These are phyloP conservation scores for Conchocele bisecta DNA, from an alignment of 2,888 invertebrate species.

Conservation along the genomic window DNA sequence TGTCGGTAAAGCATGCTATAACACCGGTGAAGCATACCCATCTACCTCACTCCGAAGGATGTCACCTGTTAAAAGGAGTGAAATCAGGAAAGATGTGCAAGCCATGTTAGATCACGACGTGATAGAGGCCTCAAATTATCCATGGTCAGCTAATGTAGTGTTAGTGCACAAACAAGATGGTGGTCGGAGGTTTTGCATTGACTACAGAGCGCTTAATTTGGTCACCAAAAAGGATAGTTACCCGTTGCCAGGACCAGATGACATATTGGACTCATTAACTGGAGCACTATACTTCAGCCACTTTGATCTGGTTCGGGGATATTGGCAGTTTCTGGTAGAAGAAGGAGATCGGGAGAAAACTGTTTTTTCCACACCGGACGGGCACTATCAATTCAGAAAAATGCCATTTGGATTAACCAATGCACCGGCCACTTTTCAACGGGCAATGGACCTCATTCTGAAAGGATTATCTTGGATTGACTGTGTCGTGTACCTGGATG, in stretches of 20 bases:
- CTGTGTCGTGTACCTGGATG: conserved; percentile 20
- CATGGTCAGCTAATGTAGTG: conserved; percentile 5
- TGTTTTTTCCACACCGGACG: conserved; percentile 9
- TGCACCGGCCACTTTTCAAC: conserved; percentile 15
- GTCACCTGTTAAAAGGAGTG: conserved; percentile 5
- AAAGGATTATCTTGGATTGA: conserved; percentile 7
- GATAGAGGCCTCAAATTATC: conserved; percentile 7
- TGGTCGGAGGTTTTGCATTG: neutral
- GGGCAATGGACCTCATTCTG: conserved; percentile 16
- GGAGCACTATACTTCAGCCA: conserved; percentile 1
- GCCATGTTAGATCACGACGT: conserved; percentile 14
- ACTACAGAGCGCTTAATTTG: conserved; percentile 1
- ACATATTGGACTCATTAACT: conserved; percentile 11
- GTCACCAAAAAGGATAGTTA: conserved; percentile 3
- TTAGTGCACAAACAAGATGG: conserved; percentile 18
- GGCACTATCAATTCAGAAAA: conserved; percentile 11
- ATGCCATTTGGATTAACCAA: conserved; percentile 11
- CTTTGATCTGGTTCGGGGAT: conserved; percentile 9
- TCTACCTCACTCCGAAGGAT: conserved; percentile 1
- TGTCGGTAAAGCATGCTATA: too few species aligned
- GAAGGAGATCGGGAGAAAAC: conserved; percentile 10
- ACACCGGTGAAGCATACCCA: conserved; percentile 11
- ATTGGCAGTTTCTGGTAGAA: conserved; percentile 17
- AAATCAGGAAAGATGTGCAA: conserved; percentile 4
- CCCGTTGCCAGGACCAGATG: conserved; percentile 3